A percentile compares a stretch with the other conserved stretches of the same genome.
phyloP scores from a whole-genome alignment of 2,797 vertebrate species.

The Halcyon badia region DNA sequence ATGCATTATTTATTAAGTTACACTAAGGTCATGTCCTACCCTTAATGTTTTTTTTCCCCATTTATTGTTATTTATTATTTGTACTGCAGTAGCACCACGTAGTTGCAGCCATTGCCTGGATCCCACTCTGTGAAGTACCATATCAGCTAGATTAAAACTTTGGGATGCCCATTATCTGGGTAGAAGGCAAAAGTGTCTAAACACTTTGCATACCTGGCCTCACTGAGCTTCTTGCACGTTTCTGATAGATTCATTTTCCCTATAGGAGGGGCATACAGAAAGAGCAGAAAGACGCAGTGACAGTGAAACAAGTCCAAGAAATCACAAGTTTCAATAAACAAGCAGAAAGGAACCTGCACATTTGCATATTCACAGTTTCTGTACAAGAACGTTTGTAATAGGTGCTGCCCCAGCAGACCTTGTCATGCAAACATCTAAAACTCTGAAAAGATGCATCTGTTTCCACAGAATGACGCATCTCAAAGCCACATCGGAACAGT shows the following conservation, averaged over 20 bases:
- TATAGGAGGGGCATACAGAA: background rate
- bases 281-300: background rate
- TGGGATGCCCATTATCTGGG: background rate
- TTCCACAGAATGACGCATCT: background rate
- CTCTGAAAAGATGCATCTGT: background rate
- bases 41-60: background rate
- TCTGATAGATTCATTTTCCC: background rate
- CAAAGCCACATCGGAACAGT: background rate
- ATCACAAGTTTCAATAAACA: background rate
- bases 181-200: accelerated
- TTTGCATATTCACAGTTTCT: background rate
- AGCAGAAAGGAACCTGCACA: background rate
- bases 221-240: background rate
- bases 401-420: accelerated
- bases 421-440: background rate
- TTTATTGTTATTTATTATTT: background rate
- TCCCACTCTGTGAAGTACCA: background rate
- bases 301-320: background rate
- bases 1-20: constrained; percentile 51
- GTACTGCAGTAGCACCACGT: background rate
- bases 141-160: background rate
- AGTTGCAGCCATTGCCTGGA: background rate
- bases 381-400: background rate
- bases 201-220: accelerated
- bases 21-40: background rate